phyloP scores from a whole-genome alignment of 2,113 vertebrate genomes.

The Rhea pennata region DNA sequence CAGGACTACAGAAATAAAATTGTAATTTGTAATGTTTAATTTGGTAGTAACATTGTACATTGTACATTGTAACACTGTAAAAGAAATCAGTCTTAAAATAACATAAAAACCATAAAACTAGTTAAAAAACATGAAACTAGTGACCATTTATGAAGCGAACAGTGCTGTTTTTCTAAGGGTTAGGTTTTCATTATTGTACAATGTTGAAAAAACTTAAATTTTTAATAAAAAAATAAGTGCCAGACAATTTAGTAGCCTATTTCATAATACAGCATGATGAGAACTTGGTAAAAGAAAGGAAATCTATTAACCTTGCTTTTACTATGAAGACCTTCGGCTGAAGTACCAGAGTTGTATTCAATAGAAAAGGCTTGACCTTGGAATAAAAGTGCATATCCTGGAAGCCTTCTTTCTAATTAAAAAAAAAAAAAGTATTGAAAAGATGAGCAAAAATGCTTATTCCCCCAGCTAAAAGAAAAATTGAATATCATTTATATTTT shows the following conservation, averaged over 20 bases:
- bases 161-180: slow-evolving; percentile 58
- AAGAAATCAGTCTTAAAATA: not conserved
- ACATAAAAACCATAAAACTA: not conserved
- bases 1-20: not conserved
- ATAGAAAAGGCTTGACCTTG: slow-evolving; percentile 83
- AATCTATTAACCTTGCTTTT: slow-evolving; percentile 87
- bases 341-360: slow-evolving; percentile 82
- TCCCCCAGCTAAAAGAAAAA: slow-evolving; percentile 7
- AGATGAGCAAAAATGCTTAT: slow-evolving; percentile 39
- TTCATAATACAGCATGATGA: slow-evolving; percentile 82
- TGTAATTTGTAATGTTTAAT: not conserved
- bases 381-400: slow-evolving; percentile 66
- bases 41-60: not conserved
- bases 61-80: not conserved
- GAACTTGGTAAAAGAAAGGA: slow-evolving; percentile 81
- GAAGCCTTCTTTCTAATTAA: slow-evolving; percentile 75
- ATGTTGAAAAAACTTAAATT: not conserved
- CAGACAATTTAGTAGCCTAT: slow-evolving; percentile 75
- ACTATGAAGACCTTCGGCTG: slow-evolving; percentile 87
- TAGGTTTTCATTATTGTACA: slow-evolving; percentile 70
- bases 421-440: slow-evolving; percentile 80
- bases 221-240: slow-evolving; percentile 9
- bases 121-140: not conserved
- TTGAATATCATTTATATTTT: slow-evolving; percentile 15
- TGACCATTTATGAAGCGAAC: not conserved